These are phyloP conservation scores for Parazoanthus swiftii DNA, from an alignment of 92 coral and sea anemone genomes.

Conservation along the genomic window DNA sequence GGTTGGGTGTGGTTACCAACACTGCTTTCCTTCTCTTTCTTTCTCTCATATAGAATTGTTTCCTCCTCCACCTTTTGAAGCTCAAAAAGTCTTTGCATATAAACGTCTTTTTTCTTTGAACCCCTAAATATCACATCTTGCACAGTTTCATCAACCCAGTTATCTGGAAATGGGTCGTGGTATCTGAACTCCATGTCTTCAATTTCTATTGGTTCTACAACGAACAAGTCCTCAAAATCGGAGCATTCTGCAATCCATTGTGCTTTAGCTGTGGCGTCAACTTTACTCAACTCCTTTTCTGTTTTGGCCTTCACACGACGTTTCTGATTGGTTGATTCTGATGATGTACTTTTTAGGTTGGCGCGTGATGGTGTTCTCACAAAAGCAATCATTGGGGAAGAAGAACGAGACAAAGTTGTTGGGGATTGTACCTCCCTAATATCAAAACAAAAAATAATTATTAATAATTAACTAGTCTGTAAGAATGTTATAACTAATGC, in stretches of 20 bases:
- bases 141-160: constrained; percentile 83
- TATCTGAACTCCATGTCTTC: constrained; percentile 58
- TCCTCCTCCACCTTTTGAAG: constrained; percentile 74
- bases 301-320: constrained; percentile 42
- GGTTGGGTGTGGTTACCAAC: constrained; percentile 10
- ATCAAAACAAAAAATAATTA: background rate
- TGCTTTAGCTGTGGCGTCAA: constrained; percentile 64
- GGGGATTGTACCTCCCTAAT: constrained; percentile 50
- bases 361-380: constrained; percentile 44
- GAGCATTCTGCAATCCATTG: constrained; percentile 70
- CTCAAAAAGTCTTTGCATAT: constrained; percentile 80
- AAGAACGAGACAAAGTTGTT: constrained; percentile 48
- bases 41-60: constrained; percentile 69
- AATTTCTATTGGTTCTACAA: constrained; percentile 47
- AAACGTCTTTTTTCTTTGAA: constrained; percentile 72
- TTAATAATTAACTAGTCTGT: background rate
- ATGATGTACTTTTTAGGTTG: constrained; percentile 45
- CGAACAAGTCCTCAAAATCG: constrained; percentile 68
- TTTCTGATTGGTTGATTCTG: constrained; percentile 48
- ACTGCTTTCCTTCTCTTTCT: constrained; percentile 63
- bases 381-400: constrained; percentile 49
- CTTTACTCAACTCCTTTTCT: constrained; percentile 54
- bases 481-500: no score
- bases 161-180: constrained; percentile 86
- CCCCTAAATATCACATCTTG: constrained; percentile 77